phyloP scores from a whole-genome alignment of 2,888 invertebrate genomes.

The Acleris emargana region DNA sequence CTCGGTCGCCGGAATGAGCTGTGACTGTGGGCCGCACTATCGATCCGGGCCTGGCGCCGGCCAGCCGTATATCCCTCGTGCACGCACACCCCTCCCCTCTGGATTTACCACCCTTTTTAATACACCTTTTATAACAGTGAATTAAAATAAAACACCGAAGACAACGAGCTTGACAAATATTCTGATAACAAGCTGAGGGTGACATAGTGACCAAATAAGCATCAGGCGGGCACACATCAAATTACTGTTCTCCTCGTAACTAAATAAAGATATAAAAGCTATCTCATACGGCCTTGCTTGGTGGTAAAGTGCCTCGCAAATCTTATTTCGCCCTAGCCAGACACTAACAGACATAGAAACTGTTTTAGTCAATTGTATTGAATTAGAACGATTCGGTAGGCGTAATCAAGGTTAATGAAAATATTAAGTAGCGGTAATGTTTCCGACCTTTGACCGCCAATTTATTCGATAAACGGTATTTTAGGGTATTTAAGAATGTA shows the following conservation, averaged over 20 bases:
- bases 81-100: constrained; percentile 74
- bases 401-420: constrained; percentile 35
- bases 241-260: background rate
- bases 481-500: background rate
- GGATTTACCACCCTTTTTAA: constrained; percentile 58
- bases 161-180: constrained; percentile 9
- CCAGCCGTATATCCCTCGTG: constrained; percentile 79
- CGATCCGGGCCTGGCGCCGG: constrained; percentile 80
- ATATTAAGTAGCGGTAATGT: constrained; percentile 27
- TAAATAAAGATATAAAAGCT: constrained; percentile 27
- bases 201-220: constrained; percentile 20
- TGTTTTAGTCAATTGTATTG: constrained; percentile 20
- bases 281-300: constrained; percentile 54
- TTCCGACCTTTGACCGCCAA: constrained; percentile 32
- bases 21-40: constrained; percentile 66
- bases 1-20: constrained; percentile 65
- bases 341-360: constrained; percentile 43
- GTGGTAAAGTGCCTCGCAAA: constrained; percentile 48
- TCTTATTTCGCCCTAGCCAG: constrained; percentile 47
- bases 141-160: constrained; percentile 38
- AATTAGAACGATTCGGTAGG: constrained; percentile 20
- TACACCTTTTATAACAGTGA: constrained; percentile 54
- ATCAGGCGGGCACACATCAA: too few relatives aligned
- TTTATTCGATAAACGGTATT: constrained; percentile 6
- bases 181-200: constrained; percentile 7